These are phyloP conservation scores for Nothobranchius furzeri DNA, from an alignment of 2,113 vertebrate genomes.

Conservation along the genomic window DNA sequence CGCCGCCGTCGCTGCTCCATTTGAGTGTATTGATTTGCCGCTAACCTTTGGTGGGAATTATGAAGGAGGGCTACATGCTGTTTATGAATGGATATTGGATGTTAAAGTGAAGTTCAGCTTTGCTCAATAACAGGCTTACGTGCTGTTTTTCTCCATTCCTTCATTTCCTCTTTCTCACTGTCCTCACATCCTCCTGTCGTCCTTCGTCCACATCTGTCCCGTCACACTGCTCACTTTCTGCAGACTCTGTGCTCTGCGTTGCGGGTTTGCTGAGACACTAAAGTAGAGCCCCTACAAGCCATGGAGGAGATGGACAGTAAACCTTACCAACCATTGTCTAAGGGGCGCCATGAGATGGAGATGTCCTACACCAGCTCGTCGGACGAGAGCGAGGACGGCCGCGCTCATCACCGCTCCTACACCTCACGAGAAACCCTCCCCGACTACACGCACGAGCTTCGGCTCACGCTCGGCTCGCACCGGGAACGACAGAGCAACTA, in stretches of 20 bases:
- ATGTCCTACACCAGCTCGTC: constrained; percentile 95
- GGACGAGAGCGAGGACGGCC: constrained; percentile 94
- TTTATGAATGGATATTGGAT: constrained; percentile 64
- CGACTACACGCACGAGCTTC: constrained; percentile 91
- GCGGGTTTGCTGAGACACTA: constrained; percentile 82
- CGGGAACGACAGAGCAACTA: constrained; percentile 87
- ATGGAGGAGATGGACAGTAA: constrained; percentile 99
- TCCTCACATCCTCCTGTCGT: constrained; percentile 18
- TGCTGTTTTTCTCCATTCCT: constrained; percentile 40
- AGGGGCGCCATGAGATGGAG: constrained; percentile 95
- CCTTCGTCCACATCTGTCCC: constrained; percentile 5
- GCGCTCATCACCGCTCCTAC: constrained; percentile 88
- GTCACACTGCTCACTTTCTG: constrained; percentile 32
- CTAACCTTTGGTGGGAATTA: constrained; percentile 72
- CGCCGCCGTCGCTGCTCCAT: constrained; percentile 34
- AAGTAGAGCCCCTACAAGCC: constrained; percentile 72
- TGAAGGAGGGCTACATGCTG: constrained; percentile 63
- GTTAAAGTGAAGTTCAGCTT: constrained; percentile 53
- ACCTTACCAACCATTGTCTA: constrained; percentile 95
- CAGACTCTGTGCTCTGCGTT: constrained; percentile 76
- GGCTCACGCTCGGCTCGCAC: constrained; percentile 90
- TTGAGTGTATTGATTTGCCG: constrained; percentile 62
- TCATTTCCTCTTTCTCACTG: constrained; percentile 29
- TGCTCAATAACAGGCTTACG: constrained; percentile 63
- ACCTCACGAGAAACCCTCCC: constrained; percentile 95